Percentiles rank a stretch among this genome's conserved stretches.
Evolutionary conservation across 2,113 vertebrate genomes (phyloP).

Genomic region (Agapornis roseicollis): DNA sequence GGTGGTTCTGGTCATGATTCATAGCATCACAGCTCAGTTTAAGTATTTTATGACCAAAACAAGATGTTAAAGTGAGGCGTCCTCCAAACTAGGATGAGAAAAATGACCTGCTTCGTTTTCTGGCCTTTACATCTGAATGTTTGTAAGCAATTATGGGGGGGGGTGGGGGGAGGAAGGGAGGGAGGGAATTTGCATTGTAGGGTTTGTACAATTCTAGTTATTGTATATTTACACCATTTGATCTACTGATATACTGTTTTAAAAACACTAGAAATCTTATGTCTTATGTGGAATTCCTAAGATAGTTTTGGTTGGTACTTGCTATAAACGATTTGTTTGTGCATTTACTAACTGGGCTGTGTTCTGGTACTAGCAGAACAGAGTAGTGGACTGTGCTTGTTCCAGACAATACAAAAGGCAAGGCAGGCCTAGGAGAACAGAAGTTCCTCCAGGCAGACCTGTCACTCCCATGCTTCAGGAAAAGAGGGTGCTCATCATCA

Average conservation of each 20-base stretch:
- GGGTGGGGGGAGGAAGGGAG: fast-evolving
- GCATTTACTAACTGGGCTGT: not conserved
- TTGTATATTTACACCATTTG: not conserved
- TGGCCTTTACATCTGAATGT: not conserved
- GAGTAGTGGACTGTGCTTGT: not conserved
- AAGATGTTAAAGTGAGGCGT: not conserved
- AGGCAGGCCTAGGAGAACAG: not conserved
- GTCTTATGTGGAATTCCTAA: not conserved
- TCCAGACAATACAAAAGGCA: not conserved
- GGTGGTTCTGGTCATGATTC: slow-evolving; percentile 19
- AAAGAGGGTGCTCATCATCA: not conserved
- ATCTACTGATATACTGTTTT: not conserved
- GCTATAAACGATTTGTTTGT: not conserved
- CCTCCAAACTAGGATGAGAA: not conserved
- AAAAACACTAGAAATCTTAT: not conserved
- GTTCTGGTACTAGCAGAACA: not conserved
- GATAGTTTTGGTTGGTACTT: not conserved
- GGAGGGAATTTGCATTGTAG: not conserved
- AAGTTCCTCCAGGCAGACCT: not conserved
- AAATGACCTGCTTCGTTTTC: not conserved
- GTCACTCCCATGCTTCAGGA: not conserved
- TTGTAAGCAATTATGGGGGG: fast-evolving
- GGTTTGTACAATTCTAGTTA: not conserved
- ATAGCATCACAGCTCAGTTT: slow-evolving; percentile 4
- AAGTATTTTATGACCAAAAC: not conserved